phyloP scores from a whole-genome alignment of 2,888 invertebrate species.

The Melanargia galathea region DNA sequence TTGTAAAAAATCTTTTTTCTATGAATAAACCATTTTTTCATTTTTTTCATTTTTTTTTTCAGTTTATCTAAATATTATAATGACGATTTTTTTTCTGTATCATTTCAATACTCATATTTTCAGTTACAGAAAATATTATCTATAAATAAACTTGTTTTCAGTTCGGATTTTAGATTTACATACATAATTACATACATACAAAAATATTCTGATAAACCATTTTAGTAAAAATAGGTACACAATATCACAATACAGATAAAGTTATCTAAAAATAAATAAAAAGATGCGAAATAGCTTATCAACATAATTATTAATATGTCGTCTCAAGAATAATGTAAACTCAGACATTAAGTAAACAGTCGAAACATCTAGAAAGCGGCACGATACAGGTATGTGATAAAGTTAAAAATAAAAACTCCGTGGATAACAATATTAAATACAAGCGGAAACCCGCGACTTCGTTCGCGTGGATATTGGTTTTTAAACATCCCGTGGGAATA shows the following conservation, averaged over 20 bases:
- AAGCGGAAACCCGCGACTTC: too few species aligned
- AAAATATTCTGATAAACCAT: too few species aligned
- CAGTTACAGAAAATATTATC: background rate
- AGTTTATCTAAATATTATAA: too few species aligned
- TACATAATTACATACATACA: too few species aligned
- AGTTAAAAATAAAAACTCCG: background rate
- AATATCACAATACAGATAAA: background rate
- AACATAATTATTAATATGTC: background rate
- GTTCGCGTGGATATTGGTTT: too few species aligned
- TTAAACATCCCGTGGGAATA: too few species aligned
- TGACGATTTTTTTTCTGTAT: too few species aligned
- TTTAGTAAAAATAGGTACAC: background rate
- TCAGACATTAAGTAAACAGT: conserved; percentile 5
- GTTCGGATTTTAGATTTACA: too few species aligned
- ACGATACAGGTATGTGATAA: background rate
- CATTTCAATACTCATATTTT: background rate
- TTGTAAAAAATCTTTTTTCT: too few species aligned
- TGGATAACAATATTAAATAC: background rate
- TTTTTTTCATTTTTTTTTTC: too few species aligned
- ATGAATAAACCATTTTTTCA: too few species aligned
- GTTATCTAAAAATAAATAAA: conserved; percentile 8
- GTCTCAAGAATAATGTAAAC: conserved; percentile 6
- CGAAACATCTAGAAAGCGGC: conserved; percentile 6
- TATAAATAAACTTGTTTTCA: too few species aligned
- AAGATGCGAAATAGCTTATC: conserved; percentile 13